Evolutionary conservation across 2,797 vertebrate genomes (phyloP).

Genomic region (Falco peregrinus): DNA sequence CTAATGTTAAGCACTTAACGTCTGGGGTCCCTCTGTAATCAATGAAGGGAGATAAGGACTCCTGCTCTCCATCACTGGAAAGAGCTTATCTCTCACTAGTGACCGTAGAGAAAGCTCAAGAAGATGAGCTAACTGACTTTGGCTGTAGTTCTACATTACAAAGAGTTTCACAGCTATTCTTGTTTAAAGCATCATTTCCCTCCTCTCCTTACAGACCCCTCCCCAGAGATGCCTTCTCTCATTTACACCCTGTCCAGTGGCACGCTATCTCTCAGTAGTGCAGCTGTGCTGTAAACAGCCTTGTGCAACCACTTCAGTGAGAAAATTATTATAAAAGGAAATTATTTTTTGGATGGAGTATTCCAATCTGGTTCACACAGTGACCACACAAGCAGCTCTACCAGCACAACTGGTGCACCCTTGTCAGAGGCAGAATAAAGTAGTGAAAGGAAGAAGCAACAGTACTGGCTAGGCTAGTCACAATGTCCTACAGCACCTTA

Average conservation of each 20-base stretch:
- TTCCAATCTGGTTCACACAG: neutral
- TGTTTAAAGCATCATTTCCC: neutral
- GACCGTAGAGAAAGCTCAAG: neutral
- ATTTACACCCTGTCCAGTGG: constrained; percentile 6
- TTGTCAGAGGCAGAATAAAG: neutral
- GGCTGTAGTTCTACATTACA: neutral
- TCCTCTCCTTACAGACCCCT: neutral
- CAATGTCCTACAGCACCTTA: neutral
- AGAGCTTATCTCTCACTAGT: constrained; percentile 10
- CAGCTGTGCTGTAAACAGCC: constrained; percentile 16
- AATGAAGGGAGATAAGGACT: constrained; percentile 19
- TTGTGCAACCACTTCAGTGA: neutral
- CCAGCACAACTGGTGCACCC: neutral
- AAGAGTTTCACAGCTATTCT: constrained; percentile 16
- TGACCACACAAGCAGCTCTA: constrained; percentile 1
- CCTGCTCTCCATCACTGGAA: constrained; percentile 15
- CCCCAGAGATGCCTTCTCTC: neutral
- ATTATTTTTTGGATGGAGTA: neutral
- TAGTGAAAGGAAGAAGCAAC: neutral
- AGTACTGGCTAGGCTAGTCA: neutral
- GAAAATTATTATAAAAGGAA: neutral
- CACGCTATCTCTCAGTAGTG: neutral
- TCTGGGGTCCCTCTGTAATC: neutral
- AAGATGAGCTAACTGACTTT: constrained; percentile 5
- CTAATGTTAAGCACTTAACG: neutral